These are phyloP conservation scores for Xiphophorus maculatus DNA, from an alignment of 2,113 vertebrate genomes.

Conservation along the genomic window DNA sequence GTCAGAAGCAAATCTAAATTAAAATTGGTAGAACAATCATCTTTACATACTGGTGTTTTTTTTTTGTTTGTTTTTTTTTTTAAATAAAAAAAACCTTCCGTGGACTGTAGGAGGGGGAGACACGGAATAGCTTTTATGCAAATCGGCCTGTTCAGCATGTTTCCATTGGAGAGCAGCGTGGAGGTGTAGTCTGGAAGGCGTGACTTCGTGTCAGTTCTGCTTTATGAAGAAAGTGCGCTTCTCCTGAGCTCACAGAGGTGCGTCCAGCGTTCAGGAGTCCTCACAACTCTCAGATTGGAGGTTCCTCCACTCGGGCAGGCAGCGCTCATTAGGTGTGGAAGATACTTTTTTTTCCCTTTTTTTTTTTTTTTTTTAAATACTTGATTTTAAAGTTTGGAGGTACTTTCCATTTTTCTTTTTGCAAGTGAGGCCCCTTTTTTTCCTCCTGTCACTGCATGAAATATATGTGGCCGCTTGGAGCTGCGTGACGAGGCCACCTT, in stretches of 20 bases:
- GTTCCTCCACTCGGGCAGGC: constrained; percentile 17
- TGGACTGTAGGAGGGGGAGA: constrained; percentile 44
- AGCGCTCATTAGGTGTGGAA: constrained; percentile 23
- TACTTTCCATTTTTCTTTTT: constrained; percentile 6
- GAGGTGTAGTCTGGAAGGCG: constrained; percentile 67
- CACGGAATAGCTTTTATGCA: constrained; percentile 67
- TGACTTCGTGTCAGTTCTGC: constrained; percentile 74
- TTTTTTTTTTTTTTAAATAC: constrained; percentile 3
- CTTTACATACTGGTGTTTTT: not conserved
- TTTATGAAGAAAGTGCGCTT: constrained; percentile 77
- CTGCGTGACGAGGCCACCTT: constrained; percentile 44
- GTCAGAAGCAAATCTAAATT: not conserved
- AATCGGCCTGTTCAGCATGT: constrained; percentile 46
- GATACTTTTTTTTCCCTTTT: not conserved
- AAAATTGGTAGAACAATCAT: not conserved
- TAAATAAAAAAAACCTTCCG: constrained; percentile 19
- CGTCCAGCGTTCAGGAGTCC: constrained; percentile 34
- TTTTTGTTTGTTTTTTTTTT: not conserved
- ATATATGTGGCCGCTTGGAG: constrained; percentile 39
- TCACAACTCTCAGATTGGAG: constrained; percentile 14
- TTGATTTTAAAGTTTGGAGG: constrained; percentile 52
- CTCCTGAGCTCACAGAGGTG: constrained; percentile 57
- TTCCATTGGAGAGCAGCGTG: constrained; percentile 72
- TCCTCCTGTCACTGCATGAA: constrained; percentile 56
- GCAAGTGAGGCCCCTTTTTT: not conserved